Evolutionary conservation across 2,113 vertebrate genomes (phyloP).

Genomic region (Chionodraco myersi): DNA sequence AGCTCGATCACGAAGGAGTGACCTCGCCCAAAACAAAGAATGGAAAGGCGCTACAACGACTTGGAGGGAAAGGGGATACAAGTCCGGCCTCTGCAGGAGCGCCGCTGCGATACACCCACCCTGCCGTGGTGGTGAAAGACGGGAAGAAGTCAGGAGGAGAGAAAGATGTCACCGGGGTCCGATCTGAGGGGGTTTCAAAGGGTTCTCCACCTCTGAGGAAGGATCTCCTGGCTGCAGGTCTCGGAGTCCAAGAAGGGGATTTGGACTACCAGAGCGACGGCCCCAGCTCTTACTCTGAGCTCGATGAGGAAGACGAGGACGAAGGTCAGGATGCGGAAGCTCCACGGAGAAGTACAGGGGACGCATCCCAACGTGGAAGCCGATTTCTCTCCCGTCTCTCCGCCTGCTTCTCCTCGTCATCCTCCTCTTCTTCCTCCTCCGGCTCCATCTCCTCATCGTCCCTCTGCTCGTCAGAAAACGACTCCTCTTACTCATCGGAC

Average conservation of each 20-base stretch:
- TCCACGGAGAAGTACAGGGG: conserved; percentile 45
- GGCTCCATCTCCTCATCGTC: conserved; percentile 95
- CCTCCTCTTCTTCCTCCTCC: conserved; percentile 93
- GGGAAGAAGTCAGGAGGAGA: conserved; percentile 82
- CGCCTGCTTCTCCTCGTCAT: conserved; percentile 93
- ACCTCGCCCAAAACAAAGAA: conserved; percentile 97
- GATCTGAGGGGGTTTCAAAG: conserved; percentile 82
- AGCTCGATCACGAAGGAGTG: conserved; percentile 97
- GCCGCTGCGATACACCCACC: conserved; percentile 83
- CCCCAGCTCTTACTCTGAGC: conserved; percentile 94
- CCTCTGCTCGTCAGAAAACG: conserved; percentile 95
- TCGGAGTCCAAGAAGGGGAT: conserved; percentile 80
- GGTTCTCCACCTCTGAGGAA: conserved; percentile 85
- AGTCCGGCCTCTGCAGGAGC: conserved; percentile 70
- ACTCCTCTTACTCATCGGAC: conserved; percentile 95
- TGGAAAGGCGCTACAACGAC: conserved; percentile 90
- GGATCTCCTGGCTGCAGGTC: conserved; percentile 72
- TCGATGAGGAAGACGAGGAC: conserved; percentile 91
- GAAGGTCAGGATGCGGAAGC: conserved; percentile 82
- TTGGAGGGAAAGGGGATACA: conserved; percentile 80
- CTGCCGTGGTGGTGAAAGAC: conserved; percentile 85
- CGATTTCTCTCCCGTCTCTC: conserved; percentile 92
- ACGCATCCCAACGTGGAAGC: conserved; percentile 71
- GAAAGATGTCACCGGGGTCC: conserved; percentile 63
- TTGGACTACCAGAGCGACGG: conserved; percentile 95